phyloP scores from a whole-genome alignment of 2,113 vertebrate genomes.

The Peromyscus polionotus region DNA sequence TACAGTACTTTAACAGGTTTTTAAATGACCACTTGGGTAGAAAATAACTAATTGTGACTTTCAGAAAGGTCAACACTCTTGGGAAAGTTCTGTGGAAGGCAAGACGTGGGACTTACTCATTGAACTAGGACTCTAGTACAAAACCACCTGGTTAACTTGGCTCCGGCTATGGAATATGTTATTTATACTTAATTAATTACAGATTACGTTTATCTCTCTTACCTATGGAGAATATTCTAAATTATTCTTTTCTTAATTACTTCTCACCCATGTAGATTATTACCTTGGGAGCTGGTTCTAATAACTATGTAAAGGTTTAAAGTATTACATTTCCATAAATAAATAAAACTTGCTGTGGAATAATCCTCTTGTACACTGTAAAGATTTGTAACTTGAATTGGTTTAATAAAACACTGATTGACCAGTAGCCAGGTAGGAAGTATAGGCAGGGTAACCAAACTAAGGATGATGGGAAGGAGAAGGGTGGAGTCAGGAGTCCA shows the following conservation, averaged over 20 bases:
- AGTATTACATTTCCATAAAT: neutral
- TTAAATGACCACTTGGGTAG: conserved; percentile 34
- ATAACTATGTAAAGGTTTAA: neutral
- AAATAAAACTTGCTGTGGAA: neutral
- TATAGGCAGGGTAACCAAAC: no score
- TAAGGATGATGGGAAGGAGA: no score
- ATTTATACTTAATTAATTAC: conserved; percentile 25
- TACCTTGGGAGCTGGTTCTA: neutral
- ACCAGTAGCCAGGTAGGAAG: no score
- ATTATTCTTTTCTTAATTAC: conserved; percentile 9
- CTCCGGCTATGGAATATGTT: neutral
- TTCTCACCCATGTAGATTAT: conserved; percentile 1
- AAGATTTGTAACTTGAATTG: no score
- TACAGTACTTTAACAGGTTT: conserved; percentile 5
- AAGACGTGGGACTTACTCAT: neutral
- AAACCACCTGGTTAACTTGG: neutral
- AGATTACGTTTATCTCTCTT: neutral
- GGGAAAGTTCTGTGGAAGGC: conserved; percentile 4
- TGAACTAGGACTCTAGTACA: neutral
- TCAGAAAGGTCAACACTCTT: neutral
- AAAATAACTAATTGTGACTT: conserved; percentile 1
- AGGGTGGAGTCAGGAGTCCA: no score
- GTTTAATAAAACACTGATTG: no score
- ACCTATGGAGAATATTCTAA: neutral
- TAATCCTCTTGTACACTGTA: no score